These are phyloP conservation scores for Dipus sagitta DNA, from an alignment of 2,797 vertebrate genomes.

Conservation along the genomic window DNA sequence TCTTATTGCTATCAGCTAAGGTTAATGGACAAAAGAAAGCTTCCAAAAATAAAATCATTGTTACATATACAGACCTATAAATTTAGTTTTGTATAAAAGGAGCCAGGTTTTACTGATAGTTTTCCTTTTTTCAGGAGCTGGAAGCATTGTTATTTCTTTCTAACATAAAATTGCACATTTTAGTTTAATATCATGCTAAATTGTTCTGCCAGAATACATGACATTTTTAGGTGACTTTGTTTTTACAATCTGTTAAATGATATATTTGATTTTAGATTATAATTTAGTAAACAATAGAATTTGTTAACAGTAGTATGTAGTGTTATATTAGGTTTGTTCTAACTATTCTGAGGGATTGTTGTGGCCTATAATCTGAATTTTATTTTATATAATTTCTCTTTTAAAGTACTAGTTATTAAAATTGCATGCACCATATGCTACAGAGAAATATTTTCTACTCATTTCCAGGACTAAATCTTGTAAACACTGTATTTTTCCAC, in stretches of 20 bases:
- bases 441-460: conserved; percentile 62
- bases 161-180: conserved; percentile 41
- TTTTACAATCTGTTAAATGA: conserved; percentile 68
- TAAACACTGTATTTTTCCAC: conserved; percentile 37
- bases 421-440: conserved; percentile 67
- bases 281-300: conserved; percentile 74
- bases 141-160: neutral
- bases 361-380: conserved; percentile 70
- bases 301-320: conserved; percentile 62
- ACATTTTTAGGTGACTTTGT: conserved; percentile 56
- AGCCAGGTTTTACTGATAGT: neutral
- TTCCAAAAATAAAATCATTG: neutral
- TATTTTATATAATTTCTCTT: conserved; percentile 67
- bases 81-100: neutral
- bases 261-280: conserved; percentile 73
- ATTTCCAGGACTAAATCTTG: conserved; percentile 33
- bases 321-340: conserved; percentile 73
- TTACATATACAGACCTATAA: neutral
- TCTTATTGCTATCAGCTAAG: neutral
- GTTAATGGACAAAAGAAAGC: neutral
- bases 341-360: conserved; percentile 72
- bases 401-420: conserved; percentile 76
- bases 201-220: conserved; percentile 34
- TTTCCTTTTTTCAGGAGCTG: neutral
- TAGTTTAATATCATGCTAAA: neutral